Evolutionary conservation across 2,888 invertebrate species (phyloP), one percentile per base, ranked within the genome.

Genomic region (Tanypteryx hageni): DNA sequence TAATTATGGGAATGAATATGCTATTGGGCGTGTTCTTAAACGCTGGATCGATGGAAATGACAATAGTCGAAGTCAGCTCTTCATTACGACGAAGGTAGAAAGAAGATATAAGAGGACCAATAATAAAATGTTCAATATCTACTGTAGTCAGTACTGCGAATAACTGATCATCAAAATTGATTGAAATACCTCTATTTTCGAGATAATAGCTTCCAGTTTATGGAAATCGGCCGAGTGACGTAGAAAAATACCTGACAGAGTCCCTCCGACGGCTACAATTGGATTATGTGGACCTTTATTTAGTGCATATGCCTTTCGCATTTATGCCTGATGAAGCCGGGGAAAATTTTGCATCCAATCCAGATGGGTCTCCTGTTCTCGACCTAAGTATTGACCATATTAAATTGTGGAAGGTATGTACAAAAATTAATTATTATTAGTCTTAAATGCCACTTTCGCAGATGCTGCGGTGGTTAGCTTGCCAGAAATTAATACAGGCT

Each of bases 71-170:
- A 96, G 97, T 94, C 97, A 98, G 91, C 95, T 98, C 93, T 98
- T 98, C 95, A 96, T 98, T 93, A 97, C 97, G 58, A 97, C 98
- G n/a, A 98, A 98, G 96, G 98, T 97, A 95, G 22, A 92, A 18
- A 31, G 14, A 61, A 91, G 81, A 92, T 93, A 85, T 76, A 92
- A 68, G 22, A 22, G 27, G 27, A 84, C 58, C 27, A 18, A 13
- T 27, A 44, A 44, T 44, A 44, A 44, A 44, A 44, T 44, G 18
- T 92, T n/a, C 83, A 89, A 27, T 59, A 16, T 92, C 64, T 64
- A 11, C 13, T 82, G 86, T 82, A 81, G 92, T 92, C 82, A 92
- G 57, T 56, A 92, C 64, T 27, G 0, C 27, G 22, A 3, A 27
- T n/a, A n/a, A n/a, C 27, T 76, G 82, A 18, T 56, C 56, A 44